These are phyloP conservation scores for Clupea harengus DNA, from an alignment of 2,113 vertebrate species.

Conservation along the genomic window DNA sequence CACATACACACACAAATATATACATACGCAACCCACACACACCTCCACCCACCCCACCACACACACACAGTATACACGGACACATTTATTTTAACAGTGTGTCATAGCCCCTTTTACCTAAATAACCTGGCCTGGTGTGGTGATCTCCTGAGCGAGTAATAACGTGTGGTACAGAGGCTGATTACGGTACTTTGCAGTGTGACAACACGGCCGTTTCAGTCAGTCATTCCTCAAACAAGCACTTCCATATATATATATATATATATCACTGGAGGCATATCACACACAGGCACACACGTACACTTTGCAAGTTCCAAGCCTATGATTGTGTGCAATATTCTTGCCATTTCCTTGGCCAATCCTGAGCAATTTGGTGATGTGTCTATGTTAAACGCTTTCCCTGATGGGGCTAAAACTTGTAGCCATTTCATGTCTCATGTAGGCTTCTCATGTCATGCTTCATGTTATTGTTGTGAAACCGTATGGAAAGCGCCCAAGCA, in stretches of 20 bases:
- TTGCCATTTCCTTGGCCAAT: not conserved
- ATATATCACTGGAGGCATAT: not conserved
- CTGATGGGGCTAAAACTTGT: not conserved
- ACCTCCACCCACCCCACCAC: no score
- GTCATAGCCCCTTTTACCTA: not conserved
- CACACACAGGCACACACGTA: not conserved
- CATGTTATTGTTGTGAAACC: no score
- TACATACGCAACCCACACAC: no score
- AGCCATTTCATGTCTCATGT: no score
- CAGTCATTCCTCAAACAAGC: not conserved
- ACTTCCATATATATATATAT: not conserved
- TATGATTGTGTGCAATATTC: conserved; percentile 10
- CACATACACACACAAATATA: no score
- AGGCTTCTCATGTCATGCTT: no score
- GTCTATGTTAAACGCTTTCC: not conserved
- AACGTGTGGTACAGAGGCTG: not conserved
- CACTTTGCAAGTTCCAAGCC: not conserved
- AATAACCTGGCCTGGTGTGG: not conserved
- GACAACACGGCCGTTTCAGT: not conserved
- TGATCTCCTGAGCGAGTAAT: not conserved
- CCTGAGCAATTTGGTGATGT: not conserved
- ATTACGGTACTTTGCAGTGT: not conserved
- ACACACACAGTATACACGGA: no score
- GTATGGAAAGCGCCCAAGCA: no score
- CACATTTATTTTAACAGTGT: no score